Evolutionary conservation across 2,888 invertebrate genomes (phyloP).

Genomic region (Tenthredo notha): DNA sequence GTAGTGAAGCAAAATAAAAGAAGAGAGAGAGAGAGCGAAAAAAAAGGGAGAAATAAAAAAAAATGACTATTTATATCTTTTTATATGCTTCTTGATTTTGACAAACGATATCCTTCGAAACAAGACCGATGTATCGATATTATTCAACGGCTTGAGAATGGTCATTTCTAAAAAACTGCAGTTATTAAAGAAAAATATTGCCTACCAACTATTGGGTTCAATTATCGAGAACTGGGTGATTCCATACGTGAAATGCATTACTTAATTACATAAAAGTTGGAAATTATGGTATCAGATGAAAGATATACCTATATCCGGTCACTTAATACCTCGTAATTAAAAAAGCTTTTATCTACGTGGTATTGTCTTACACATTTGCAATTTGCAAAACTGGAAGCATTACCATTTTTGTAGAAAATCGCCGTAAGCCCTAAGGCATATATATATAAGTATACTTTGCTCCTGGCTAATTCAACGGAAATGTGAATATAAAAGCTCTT

Average conservation of each 20-base stretch:
- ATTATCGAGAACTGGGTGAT: background rate
- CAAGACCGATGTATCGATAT: background rate
- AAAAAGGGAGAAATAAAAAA: background rate
- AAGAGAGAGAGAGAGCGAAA: background rate
- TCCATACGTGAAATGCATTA: background rate
- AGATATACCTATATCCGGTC: background rate
- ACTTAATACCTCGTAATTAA: background rate
- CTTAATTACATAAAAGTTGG: background rate
- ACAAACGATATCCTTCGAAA: background rate
- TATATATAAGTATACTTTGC: too few relatives aligned
- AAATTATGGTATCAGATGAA: background rate
- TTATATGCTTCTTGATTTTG: background rate
- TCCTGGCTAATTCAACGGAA: constrained; percentile 5
- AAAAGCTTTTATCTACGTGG: constrained; percentile 10
- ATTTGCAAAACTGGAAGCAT: background rate
- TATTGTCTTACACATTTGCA: background rate
- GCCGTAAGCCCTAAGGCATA: background rate
- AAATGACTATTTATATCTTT: background rate
- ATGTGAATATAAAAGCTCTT: constrained; percentile 37
- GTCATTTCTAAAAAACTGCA: background rate
- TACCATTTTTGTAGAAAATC: constrained; percentile 9
- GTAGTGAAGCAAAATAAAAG: background rate
- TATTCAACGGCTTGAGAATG: background rate
- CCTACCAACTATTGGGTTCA: background rate
- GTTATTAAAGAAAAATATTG: background rate